These are phyloP conservation scores for Cristatella mucedo DNA, from an alignment of 2,888 invertebrate genomes.

Conservation along the genomic window DNA sequence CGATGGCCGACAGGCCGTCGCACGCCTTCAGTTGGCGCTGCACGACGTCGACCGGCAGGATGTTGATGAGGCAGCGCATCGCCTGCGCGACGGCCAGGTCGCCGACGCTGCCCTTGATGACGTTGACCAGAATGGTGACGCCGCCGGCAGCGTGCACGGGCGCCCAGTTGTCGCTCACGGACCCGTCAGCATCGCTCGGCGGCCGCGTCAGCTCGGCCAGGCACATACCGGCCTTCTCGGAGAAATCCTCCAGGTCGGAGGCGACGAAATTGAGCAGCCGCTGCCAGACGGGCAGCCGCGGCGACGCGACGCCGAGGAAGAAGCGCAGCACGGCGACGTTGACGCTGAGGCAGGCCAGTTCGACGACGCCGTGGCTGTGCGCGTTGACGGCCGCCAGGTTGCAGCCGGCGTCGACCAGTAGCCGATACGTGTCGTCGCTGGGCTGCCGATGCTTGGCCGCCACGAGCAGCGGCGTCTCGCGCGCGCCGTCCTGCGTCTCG, in stretches of 20 bases:
- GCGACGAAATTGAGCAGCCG: constrained; percentile 24
- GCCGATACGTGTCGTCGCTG: constrained; percentile 23
- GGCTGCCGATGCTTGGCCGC: constrained; percentile 22
- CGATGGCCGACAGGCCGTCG: constrained; percentile 18
- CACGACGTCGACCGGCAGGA: constrained; percentile 21
- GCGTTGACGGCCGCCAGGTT: constrained; percentile 3
- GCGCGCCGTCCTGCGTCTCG: constrained; percentile 28
- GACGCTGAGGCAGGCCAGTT: constrained; percentile 26
- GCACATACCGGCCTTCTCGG: constrained; percentile 24
- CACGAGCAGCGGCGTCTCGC: constrained; percentile 32
- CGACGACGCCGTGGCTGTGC: constrained; percentile 31
- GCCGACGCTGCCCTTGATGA: constrained; percentile 20
- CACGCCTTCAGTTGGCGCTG: constrained; percentile 23
- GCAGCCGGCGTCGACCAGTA: constrained; percentile 24
- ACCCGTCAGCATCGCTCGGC: constrained; percentile 1
- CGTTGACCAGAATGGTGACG: constrained; percentile 27
- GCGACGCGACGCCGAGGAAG: constrained; percentile 22
- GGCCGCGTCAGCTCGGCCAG: constrained; percentile 20
- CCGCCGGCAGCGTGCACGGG: constrained; percentile 21
- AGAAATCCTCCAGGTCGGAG: constrained; percentile 28
- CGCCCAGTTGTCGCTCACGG: constrained; percentile 20
- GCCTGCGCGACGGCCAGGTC: constrained; percentile 26
- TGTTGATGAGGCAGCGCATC: constrained; percentile 24
- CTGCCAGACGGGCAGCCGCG: constrained; percentile 29
- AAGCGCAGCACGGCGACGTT: constrained; percentile 22